Percentiles rank a stretch among this genome's conserved stretches.
These are phyloP conservation scores for Archocentrus centrarchus DNA, from an alignment of 2,113 vertebrate species.

Conservation along the genomic window DNA sequence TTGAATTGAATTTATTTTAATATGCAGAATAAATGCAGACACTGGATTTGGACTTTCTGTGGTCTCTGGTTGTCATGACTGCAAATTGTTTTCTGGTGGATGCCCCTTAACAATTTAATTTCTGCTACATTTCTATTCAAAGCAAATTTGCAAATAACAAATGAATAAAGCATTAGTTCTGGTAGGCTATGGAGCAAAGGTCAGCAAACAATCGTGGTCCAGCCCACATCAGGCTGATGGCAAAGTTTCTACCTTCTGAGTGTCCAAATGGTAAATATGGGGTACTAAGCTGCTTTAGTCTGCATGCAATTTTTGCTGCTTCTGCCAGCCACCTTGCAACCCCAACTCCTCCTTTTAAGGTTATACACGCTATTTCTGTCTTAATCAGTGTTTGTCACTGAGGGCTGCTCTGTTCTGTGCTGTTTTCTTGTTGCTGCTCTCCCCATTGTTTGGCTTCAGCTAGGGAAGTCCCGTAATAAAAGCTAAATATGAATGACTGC, in stretches of 20 bases:
- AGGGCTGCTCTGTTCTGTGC: too few species aligned
- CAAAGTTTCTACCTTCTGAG: background rate
- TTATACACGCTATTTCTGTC: background rate
- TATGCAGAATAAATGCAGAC: background rate
- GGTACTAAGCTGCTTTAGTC: background rate
- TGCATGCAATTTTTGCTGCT: background rate
- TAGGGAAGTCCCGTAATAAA: too few species aligned
- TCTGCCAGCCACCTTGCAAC: background rate
- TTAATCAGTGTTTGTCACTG: too few species aligned
- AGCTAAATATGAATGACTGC: too few species aligned
- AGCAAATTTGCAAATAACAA: background rate
- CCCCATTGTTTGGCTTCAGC: too few species aligned
- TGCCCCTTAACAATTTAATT: background rate
- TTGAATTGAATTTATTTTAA: too few species aligned
- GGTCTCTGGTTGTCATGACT: background rate
- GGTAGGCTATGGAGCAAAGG: background rate
- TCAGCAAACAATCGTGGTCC: background rate
- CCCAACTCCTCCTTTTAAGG: background rate
- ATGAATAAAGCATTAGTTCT: background rate
- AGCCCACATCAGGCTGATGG: background rate
- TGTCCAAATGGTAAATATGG: background rate
- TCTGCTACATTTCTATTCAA: constrained; percentile 1
- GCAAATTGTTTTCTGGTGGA: background rate
- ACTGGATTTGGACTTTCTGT: background rate
- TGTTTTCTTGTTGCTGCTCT: too few species aligned